Evolutionary conservation across 92 coral and sea anemone genomes (phyloP).

Genomic region (Porites cylindrica): DNA sequence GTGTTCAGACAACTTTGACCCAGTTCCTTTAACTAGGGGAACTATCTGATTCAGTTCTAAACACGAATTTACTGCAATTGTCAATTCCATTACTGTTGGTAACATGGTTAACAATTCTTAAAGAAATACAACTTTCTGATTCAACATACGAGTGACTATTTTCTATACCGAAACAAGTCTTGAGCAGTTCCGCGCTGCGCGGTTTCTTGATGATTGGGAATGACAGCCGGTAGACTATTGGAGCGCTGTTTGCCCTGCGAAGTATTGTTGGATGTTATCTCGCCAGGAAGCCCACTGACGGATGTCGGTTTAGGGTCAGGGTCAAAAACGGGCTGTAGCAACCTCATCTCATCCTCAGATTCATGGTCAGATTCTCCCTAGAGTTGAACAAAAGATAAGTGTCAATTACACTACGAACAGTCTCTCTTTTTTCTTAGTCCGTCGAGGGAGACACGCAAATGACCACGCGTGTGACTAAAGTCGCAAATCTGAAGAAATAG

Average conservation of each 20-base stretch:
- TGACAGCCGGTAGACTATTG: slow-evolving; percentile 19
- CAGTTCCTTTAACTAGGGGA: background rate
- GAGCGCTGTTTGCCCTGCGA: slow-evolving; percentile 12
- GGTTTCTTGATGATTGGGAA: slow-evolving; percentile 14
- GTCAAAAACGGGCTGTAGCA: slow-evolving; percentile 11
- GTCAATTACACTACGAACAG: no score
- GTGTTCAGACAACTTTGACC: no score
- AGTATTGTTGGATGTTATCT: slow-evolving; percentile 7
- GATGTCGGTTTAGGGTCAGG: slow-evolving; percentile 14
- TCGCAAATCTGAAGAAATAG: no score
- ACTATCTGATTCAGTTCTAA: slow-evolving; percentile 6
- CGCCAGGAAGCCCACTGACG: background rate
- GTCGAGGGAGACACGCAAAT: no score
- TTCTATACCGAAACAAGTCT: slow-evolving; percentile 10
- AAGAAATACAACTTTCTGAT: background rate
- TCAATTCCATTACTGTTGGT: background rate
- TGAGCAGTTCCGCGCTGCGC: slow-evolving; percentile 5
- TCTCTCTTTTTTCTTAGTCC: no score
- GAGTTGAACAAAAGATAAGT: background rate
- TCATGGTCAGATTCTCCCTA: slow-evolving; percentile 14
- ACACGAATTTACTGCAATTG: background rate
- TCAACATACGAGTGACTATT: slow-evolving; percentile 12
- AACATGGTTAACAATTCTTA: slow-evolving; percentile 9
- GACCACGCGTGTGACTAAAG: no score
- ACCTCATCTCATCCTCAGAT: slow-evolving; percentile 14